Base-by-base conservation (phyloP, 1,140 invertebrate genomes). In the Dysdera silvatica region DNA sequence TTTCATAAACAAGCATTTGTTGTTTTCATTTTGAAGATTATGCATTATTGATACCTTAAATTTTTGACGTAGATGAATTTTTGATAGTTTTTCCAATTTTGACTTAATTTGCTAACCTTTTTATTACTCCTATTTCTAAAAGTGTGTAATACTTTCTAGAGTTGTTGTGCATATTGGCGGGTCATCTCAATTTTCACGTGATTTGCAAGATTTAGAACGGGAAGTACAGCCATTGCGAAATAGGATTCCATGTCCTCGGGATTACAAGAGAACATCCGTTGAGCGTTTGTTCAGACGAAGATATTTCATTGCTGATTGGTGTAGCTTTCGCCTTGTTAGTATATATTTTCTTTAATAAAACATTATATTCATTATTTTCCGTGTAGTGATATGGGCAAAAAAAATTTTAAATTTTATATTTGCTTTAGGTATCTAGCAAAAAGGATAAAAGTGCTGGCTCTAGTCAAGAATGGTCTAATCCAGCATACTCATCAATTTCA, bases 241-340 rank as follows among this genome's bases (percentile, higher is more conserved):
- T 69, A 65, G 75, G 8, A 73, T 85, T 14, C 81, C 83, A 0
- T 94, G 91, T 71, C 88, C 89, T 0, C 73, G 84, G 48, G 82
- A 87, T 66, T 91, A 88, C 69, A 93, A 92, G 72, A 79, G 87
- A 65, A 91, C 89, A 0, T 87, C 86, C 0, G 87, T 88, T 0
- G 90, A 95, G 72, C 81, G 87, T 69, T 79, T 86, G 24, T 94
- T 95, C 74, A 79, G 88, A 67, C 82, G 85, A 59, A 82, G 84
- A 20, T 83, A 83, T 12, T 86, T 93, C 69, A 80, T 83, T 32
- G 73, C 92, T 18, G 91, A 95, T 74, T 95, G 91, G 91, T 95
- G 91, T 70, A 84, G 85, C 51, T 93, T 94, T 72, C 80, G 83
- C 75, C 77, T 93, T 78, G 87, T 89, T 74, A 76, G 78, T 28